Evolutionary conservation across 2,888 invertebrate genomes (phyloP).

Genomic region (Automeris io): DNA sequence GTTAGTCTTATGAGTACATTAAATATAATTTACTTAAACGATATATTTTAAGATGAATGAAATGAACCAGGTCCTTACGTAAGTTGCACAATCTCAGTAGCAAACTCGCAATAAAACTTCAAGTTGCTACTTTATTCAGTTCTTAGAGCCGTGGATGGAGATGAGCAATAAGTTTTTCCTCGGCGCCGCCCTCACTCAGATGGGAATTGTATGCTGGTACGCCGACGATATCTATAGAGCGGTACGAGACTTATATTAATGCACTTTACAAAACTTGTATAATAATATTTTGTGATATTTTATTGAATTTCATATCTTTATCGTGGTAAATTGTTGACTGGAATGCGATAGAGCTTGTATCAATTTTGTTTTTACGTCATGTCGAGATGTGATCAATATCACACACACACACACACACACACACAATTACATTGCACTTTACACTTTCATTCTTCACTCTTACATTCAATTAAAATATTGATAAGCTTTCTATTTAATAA

Average conservation of each 20-base stretch:
- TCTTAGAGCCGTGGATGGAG: constrained; percentile 53
- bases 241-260: constrained; percentile 28
- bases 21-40: neutral
- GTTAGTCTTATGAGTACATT: too few relatives aligned
- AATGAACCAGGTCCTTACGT: constrained; percentile 5
- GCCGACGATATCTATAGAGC: constrained; percentile 57
- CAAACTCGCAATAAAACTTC: constrained; percentile 11
- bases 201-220: constrained; percentile 60
- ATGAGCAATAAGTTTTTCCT: constrained; percentile 60
- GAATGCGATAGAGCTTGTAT: too few relatives aligned
- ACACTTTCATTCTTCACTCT: too few relatives aligned
- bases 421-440: too few relatives aligned
- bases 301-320: too few relatives aligned
- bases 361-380: too few relatives aligned
- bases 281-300: too few relatives aligned
- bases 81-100: neutral
- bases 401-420: too few relatives aligned
- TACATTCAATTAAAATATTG: too few relatives aligned
- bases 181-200: constrained; percentile 51
- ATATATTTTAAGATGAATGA: constrained; percentile 1
- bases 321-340: neutral
- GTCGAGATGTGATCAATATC: too few relatives aligned
- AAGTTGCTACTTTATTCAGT: constrained; percentile 24
- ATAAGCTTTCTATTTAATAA: too few relatives aligned
- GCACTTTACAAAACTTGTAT: neutral